These are phyloP conservation scores for Tenthredo distinguenda DNA, from an alignment of 2,888 invertebrate species.

Conservation along the genomic window DNA sequence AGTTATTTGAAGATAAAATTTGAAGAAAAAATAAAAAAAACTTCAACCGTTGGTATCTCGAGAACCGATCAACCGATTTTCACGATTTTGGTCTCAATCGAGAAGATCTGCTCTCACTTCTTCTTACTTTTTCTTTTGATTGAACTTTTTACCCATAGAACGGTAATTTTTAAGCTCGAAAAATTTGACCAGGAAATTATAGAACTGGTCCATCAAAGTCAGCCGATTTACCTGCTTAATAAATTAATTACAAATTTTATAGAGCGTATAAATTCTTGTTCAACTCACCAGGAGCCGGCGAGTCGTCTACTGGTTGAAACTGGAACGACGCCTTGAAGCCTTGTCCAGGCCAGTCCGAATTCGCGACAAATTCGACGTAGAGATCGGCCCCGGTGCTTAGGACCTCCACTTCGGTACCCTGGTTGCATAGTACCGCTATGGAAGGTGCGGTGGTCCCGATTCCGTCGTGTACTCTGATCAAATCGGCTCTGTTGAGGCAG, in stretches of 20 bases:
- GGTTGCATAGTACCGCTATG: conserved; percentile 91
- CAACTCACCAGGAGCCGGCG: conserved; percentile 56
- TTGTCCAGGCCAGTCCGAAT: conserved; percentile 88
- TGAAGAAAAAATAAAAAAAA: too few species aligned
- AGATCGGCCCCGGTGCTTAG: conserved; percentile 91
- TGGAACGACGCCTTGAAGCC: conserved; percentile 89
- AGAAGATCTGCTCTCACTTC: too few species aligned
- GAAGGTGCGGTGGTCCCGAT: conserved; percentile 86
- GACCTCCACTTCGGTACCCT: conserved; percentile 88
- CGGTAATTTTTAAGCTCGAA: too few species aligned
- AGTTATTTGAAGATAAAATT: too few species aligned
- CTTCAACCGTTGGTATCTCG: too few species aligned
- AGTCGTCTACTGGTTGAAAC: conserved; percentile 84
- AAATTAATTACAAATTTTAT: not conserved
- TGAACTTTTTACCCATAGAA: too few species aligned
- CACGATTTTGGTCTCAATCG: not conserved
- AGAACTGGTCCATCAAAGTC: too few species aligned
- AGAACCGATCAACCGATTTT: too few species aligned
- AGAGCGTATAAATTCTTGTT: not conserved
- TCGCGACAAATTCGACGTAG: conserved; percentile 91
- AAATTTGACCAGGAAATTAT: too few species aligned
- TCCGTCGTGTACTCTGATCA: conserved; percentile 92
- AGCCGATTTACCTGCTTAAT: too few species aligned
- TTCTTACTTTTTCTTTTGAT: too few species aligned
- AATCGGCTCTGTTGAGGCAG: conserved; percentile 90